Evolutionary conservation across 2,113 vertebrate species (phyloP), one percentile per base, ranked within the genome.

Genomic region (Zeus faber): DNA sequence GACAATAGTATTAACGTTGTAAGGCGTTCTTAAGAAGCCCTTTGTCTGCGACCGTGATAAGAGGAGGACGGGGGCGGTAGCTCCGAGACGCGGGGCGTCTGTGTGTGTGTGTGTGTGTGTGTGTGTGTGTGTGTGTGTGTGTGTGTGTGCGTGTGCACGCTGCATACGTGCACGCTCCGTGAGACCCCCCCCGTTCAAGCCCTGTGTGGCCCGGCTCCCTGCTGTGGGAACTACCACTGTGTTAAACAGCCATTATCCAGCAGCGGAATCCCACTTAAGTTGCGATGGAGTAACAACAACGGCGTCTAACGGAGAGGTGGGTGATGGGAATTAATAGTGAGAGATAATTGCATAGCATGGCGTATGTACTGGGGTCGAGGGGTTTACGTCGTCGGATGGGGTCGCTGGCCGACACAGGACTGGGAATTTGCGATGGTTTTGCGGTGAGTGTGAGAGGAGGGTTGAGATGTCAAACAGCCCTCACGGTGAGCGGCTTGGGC

Each of bases 241-340:
- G 72, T 84, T 83, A 84, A 84, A 84, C 69, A 82, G 71, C 80
- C 67, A 83, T 88, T 85, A 83, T 72, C 83, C 77, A 4, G 1
- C 11, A n/a, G 33, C 33, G 59, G 65, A 55, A 61, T 61, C 58
- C 66, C 53, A 72, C 72, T 81, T 74, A 70, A 72, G 67, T 47
- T 61, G 76, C 66, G 70, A 62, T 41, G 51, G 35, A 29, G 54
- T 46, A 68, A 57, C 37, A 58, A 56, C 55, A 65, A 61, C 58
- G 16, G 43, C 56, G 60, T 54, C 45, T 9, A 39, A 45, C 49
- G 37, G 1, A 13, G 13, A 37, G 16, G 41, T 61, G 64, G 67
- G 56, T 61, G 27, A 53, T 67, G 49, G 51, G 54, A 11, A 18
- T 57, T 41, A 39, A 35, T 11, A 35, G 9, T 5, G 31, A 35